Percentiles rank a stretch among this genome's conserved stretches.
Evolutionary conservation across 2,888 invertebrate species (phyloP).

Genomic region (Cyclophora punctaria): DNA sequence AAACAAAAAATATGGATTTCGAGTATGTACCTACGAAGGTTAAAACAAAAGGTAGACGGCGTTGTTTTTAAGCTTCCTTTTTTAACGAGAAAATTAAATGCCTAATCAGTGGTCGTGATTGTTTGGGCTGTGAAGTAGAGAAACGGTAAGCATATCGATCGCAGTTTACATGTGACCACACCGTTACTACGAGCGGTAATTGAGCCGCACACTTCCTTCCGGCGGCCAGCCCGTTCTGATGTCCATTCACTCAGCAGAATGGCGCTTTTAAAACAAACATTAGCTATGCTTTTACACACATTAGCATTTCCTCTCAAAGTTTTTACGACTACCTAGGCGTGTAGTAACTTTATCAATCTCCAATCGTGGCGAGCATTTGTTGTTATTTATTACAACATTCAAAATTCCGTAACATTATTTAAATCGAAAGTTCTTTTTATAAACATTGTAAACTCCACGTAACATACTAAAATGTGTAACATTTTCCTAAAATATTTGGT

Average conservation of each 20-base stretch:
- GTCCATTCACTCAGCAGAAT: conserved; percentile 32
- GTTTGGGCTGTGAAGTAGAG: conserved; percentile 6
- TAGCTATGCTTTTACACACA: conserved; percentile 17
- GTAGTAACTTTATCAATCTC: no score
- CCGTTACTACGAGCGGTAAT: conserved; percentile 52
- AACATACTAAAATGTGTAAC: no score
- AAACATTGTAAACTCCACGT: no score
- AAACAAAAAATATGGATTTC: neutral
- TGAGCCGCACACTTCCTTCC: conserved; percentile 65
- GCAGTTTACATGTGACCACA: conserved; percentile 46
- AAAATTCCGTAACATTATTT: no score
- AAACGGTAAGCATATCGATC: conserved; percentile 40
- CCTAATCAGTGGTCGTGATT: conserved; percentile 16
- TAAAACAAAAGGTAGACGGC: no score
- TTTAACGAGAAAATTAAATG: conserved; percentile 7
- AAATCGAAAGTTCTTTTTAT: no score
- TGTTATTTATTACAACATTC: no score
- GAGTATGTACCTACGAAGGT: no score
- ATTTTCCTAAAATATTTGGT: no score
- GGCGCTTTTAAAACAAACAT: conserved; percentile 27
- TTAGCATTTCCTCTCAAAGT: conserved; percentile 3
- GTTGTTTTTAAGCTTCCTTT: no score
- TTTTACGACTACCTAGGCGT: neutral
- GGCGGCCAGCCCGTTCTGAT: conserved; percentile 35
- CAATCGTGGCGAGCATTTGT: no score